Evolutionary conservation across 2,797 vertebrate species (phyloP), one percentile per base, ranked within the genome.

Genomic region (Sebastes taczanowskii): DNA sequence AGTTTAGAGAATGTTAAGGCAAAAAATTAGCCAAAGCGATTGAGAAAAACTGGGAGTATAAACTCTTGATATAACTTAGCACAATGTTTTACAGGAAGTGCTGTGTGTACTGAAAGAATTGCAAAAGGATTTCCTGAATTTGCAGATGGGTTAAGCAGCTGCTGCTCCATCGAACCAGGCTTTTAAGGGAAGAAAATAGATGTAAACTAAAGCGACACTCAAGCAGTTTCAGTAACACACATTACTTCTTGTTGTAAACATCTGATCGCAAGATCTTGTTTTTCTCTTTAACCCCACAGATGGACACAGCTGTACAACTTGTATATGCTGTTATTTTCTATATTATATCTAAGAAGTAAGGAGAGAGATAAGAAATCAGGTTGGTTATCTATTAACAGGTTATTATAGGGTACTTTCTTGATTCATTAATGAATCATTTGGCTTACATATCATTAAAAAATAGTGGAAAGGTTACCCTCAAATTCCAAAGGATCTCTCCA

Each of bases 141-240:
- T 23, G 11, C 34, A 69, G 58, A 77, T 65, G 34, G 0, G 25
- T 60, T 27, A 10, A 58, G 0, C 88, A 88, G 84, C 74, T 81
- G 25, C 10, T 3, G 30, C 11, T 25, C 11, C 30, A 18, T 13
- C 25, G n/a, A 3, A 2, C 8, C 32, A 11, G 11, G 34, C 52
- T 46, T 67, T 64, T 16, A 52, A 2, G 18, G 23, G 5, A 18
- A 34, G 22, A 49, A 46, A n/a, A 34, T 2, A 23, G 6, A 67
- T 11, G 35, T 77, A 80, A 81, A 71, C 18, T 64, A 56, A 22
- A 62, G 4, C 35, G n/a, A 56, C 34, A 9, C 9, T 14, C 23
- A 42, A 11, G 46, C n/a, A 7, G 52, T 38, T 25, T 22, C 3
- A 16, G 3, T 5, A 16, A n/a, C 3, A 32, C 5, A 55, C 25